Evolutionary conservation across 2,888 invertebrate genomes (phyloP).

Genomic region (Prosapia bicincta): DNA sequence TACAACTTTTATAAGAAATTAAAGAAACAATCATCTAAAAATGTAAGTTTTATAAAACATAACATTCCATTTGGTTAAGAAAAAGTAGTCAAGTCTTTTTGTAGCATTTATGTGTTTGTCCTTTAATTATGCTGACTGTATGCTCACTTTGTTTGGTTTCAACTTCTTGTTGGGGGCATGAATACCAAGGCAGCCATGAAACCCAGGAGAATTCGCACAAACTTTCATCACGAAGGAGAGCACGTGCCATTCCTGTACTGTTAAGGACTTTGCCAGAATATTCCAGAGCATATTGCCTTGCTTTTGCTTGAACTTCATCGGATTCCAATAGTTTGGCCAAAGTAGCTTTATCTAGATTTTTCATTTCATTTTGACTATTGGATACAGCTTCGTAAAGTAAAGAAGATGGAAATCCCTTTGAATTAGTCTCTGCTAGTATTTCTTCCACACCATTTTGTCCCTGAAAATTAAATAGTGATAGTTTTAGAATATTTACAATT

Average conservation of each 20-base stretch:
- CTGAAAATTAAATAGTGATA: not conserved
- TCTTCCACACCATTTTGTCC: slow-evolving; percentile 10
- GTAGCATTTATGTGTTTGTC: not conserved
- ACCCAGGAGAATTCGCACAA: not conserved
- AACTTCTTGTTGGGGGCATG: not conserved
- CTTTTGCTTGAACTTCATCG: slow-evolving; percentile 28
- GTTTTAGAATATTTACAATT: too few relatives aligned
- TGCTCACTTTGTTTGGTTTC: not conserved
- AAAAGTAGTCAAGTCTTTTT: not conserved
- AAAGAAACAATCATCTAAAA: too few relatives aligned
- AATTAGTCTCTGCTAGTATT: slow-evolving; percentile 12
- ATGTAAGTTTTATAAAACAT: too few relatives aligned
- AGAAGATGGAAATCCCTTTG: slow-evolving; percentile 15
- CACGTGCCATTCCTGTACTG: not conserved
- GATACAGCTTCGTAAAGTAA: slow-evolving; percentile 14
- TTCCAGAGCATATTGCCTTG: slow-evolving; percentile 29
- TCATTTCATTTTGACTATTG: not conserved
- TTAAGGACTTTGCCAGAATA: slow-evolving; percentile 27
- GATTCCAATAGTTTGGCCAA: slow-evolving; percentile 28
- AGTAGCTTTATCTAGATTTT: slow-evolving; percentile 6
- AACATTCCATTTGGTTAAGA: too few relatives aligned
- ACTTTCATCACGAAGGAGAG: not conserved
- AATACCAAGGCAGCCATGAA: not conserved
- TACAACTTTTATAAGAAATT: too few relatives aligned
- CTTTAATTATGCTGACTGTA: not conserved